Evolutionary conservation across 23 tunicate species (phyloP).

Genomic region (Styela clava): DNA sequence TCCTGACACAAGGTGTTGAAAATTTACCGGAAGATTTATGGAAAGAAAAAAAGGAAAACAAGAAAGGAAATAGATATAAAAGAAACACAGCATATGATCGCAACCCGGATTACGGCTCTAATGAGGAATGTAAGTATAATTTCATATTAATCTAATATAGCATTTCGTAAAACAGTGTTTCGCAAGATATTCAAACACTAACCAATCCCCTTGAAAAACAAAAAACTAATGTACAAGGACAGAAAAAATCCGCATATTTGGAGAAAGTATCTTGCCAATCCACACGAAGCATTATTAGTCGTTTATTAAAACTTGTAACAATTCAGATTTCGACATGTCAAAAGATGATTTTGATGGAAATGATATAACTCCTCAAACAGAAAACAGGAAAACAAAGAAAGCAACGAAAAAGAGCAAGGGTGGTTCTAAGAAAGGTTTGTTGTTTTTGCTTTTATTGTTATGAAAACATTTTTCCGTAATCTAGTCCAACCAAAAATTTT

Average conservation of each 20-base stretch:
- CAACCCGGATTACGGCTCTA: not conserved
- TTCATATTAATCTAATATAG: not conserved
- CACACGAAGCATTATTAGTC: no score
- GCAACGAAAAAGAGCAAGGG: not conserved
- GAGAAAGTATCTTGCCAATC: no score
- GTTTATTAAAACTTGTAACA: no score
- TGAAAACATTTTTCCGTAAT: no score
- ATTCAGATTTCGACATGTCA: not conserved
- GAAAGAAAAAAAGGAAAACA: not conserved
- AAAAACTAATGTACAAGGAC: no score
- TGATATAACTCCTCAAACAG: not conserved
- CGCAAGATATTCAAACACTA: no score
- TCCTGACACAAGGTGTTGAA: slow-evolving; percentile 54
- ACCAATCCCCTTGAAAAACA: no score
- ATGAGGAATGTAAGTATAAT: slow-evolving; percentile 19
- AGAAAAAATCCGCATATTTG: no score
- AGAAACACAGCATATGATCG: slow-evolving; percentile 10
- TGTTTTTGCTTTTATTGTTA: no score
- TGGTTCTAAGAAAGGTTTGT: not conserved
- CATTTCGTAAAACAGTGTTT: not conserved
- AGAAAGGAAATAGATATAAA: not conserved
- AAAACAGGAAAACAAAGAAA: not conserved
- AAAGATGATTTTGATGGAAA: not conserved
- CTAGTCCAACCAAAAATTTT: no score
- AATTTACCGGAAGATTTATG: slow-evolving; percentile 7